Base-by-base conservation (phyloP, 2,797 vertebrate species). In the Parauchenoglanis ngamensis region DNA sequence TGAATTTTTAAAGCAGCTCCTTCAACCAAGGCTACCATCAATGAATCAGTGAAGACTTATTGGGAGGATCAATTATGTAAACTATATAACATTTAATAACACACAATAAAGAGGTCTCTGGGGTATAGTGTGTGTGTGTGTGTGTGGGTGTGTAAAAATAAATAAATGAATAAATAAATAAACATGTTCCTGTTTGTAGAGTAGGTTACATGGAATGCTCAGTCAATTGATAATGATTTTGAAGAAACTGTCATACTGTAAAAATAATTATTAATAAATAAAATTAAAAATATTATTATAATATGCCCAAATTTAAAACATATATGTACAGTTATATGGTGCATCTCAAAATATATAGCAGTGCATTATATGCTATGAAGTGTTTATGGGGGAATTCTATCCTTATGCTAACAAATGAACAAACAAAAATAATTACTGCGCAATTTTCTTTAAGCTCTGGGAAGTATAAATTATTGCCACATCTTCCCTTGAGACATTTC, bases 41-140 rank as follows among this genome's bases (percentile, higher is more conserved):
- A 98, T 98, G 97, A 99, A 99, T 99, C 98, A 98, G 98, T 98
- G 95, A 97, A 96, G 97, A 97, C 97, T 98, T 98, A 98, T 98
- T 97, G 96, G 93, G 94, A 94, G 92, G 96, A 99, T 99, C 98
- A 99, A 99, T 99, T 98, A 98, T 99, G 98, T 97, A 98, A 98
- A 98, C 97, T 97, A 97, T 96, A 98, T 98, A 98, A 97, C 97
- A 98, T 97, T 98, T 98, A 99, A 98, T 98, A 96, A 98, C 97
- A 98, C 96, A 96, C 98, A 98, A 99, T 99, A 96, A 99, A 98
- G 94, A 95, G 94, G 95, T 95, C 98, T 96, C 96, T n/a, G 15
- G 93, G 90, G 61, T 88, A 59, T 25, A 78, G 12, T 44, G 35
- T 82, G 49, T 63, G 63, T 73, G 52, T 85, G 46, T 67, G 35